Conservation (phyloP, 2,113 vertebrate genomes). For the Orcinus orca region DNA sequence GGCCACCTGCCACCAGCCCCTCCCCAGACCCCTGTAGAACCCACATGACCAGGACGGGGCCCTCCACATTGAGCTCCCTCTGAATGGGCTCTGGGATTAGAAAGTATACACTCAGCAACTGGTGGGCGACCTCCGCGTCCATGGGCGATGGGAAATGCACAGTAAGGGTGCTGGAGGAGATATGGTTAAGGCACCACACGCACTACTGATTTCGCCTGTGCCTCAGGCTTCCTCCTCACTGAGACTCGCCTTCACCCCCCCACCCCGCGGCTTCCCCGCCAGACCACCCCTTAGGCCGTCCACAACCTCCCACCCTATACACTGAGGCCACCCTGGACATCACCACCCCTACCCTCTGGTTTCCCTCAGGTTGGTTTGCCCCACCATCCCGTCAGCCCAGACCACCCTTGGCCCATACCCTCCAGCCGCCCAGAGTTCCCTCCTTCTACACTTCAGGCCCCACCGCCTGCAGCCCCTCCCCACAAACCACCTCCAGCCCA, state of each 20-base stretch:
- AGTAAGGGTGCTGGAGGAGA: not conserved
- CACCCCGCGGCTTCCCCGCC: too few relatives aligned
- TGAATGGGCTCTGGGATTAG: not conserved
- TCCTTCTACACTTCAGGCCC: too few relatives aligned
- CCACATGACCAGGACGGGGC: not conserved
- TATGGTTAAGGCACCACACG: not conserved
- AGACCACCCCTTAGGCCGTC: accelerated
- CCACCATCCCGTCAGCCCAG: slow-evolving; percentile 71
- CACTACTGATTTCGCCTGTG: accelerated
- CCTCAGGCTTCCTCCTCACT: not conserved
- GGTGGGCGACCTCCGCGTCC: not conserved
- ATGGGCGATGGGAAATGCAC: not conserved
- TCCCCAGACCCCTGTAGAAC: not conserved
- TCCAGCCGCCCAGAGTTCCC: not conserved
- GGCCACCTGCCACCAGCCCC: not conserved
- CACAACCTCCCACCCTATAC: not conserved
- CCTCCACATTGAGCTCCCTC: not conserved
- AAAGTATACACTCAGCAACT: not conserved
- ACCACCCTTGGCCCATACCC: slow-evolving; percentile 79
- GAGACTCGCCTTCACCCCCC: accelerated
- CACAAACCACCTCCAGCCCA: not conserved
- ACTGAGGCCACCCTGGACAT: too few relatives aligned
- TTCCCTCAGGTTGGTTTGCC: slow-evolving; percentile 74
- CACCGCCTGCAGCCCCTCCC: not conserved
- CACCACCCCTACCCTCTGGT: accelerated